phyloP scores from a whole-genome alignment of 2,797 vertebrate genomes.

The Mormyrops attenuatus region DNA sequence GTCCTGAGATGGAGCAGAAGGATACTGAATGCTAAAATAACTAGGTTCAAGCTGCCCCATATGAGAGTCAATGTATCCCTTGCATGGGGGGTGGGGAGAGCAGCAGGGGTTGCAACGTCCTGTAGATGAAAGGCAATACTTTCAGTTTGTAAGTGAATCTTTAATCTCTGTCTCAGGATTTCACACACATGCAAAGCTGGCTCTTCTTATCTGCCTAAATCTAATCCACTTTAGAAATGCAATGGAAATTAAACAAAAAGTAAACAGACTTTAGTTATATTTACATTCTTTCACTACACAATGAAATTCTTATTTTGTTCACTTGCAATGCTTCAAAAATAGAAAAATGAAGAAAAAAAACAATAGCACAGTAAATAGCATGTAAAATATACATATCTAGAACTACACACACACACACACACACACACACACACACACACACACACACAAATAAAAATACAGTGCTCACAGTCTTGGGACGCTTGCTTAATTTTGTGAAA shows the following conservation, averaged over 20 bases:
- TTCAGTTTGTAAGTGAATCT: constrained; percentile 13
- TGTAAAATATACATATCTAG: not conserved
- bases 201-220: not conserved
- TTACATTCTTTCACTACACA: not conserved
- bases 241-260: not conserved
- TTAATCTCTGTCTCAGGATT: constrained; percentile 7
- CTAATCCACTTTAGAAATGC: not conserved
- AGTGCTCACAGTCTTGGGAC: not conserved
- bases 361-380: not conserved
- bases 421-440: not conserved
- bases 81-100: not conserved
- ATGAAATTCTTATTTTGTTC: not conserved
- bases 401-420: not conserved
- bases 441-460: not conserved
- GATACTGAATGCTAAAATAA: constrained; percentile 11
- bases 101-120: not conserved
- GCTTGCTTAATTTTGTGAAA: not conserved
- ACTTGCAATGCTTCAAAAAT: not conserved
- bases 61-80: not conserved
- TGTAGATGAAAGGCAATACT: not conserved
- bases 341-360: not conserved
- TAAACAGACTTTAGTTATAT: not conserved
- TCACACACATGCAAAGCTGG: not conserved
- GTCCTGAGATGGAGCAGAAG: not conserved
- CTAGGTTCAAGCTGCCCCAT: not conserved